Conservation (phyloP, 2,797 vertebrate species). For the Muscicapa comitata region DNA sequence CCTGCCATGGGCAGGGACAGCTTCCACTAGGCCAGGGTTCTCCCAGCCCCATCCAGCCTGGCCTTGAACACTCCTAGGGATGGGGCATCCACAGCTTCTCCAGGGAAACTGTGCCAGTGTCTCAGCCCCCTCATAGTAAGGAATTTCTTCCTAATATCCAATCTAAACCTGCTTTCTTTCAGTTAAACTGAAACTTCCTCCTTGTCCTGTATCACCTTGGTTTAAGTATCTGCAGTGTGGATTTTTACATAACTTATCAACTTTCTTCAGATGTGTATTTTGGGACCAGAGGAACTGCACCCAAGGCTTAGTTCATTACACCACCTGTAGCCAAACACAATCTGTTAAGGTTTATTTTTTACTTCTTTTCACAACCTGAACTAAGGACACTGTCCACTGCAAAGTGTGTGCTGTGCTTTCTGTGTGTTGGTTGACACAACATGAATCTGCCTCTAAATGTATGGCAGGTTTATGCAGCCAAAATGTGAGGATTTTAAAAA, state of each 20-base stretch:
- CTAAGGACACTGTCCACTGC: not conserved
- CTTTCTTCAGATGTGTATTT: not conserved
- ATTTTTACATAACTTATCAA: not conserved
- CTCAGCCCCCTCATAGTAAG: not conserved
- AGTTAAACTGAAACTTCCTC: not conserved
- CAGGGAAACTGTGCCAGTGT: not conserved
- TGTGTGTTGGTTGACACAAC: not conserved
- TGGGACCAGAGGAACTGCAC: not conserved
- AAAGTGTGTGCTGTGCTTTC: not conserved
- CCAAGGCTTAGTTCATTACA: not conserved
- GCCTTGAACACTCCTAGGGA: not conserved
- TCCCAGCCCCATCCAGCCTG: not conserved
- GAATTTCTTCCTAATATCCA: not conserved
- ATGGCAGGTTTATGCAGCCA: constrained; percentile 33
- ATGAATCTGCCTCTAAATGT: not conserved
- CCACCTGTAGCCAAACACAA: not conserved
- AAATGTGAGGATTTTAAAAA: constrained; percentile 18
- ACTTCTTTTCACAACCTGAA: not conserved
- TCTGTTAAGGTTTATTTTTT: not conserved
- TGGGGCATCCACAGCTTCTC: not conserved
- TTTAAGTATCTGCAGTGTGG: not conserved
- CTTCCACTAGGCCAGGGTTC: not conserved
- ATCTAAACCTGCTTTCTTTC: not conserved
- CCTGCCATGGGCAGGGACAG: not conserved
- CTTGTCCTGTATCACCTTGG: not conserved